A percentile compares a stretch with the other conserved stretches of the same genome.
phyloP scores from a whole-genome alignment of 2,888 invertebrate genomes.

The Zonitis immaculata region DNA sequence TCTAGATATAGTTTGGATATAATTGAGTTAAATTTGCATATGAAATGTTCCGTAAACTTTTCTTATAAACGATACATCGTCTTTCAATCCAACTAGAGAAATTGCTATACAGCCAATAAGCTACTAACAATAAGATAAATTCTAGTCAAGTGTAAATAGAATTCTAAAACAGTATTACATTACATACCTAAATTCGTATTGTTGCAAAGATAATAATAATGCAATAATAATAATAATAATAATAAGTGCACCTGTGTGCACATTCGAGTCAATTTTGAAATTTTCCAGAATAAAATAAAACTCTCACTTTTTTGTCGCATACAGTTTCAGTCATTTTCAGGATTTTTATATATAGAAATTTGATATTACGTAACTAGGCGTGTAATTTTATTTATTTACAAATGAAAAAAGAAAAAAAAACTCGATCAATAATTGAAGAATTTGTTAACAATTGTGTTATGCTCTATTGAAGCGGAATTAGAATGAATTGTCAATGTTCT shows the following conservation, averaged over 20 bases:
- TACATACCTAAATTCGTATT: not conserved
- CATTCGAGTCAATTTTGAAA: too few relatives aligned
- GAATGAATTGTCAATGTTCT: conserved; percentile 1
- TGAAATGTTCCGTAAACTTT: conserved; percentile 29
- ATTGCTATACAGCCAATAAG: conserved; percentile 23
- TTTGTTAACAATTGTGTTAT: not conserved
- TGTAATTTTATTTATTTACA: not conserved
- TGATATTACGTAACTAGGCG: not conserved
- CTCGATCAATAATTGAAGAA: not conserved
- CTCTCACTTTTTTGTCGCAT: not conserved
- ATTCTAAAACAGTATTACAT: not conserved
- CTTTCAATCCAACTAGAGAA: conserved; percentile 36
- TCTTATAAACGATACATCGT: conserved; percentile 34
- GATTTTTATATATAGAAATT: too few relatives aligned
- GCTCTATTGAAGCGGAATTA: not conserved
- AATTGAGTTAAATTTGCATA: conserved; percentile 13
- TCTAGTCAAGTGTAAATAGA: not conserved
- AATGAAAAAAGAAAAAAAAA: not conserved
- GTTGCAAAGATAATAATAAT: not conserved
- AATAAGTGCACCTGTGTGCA: too few relatives aligned
- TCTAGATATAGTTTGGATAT: too few relatives aligned
- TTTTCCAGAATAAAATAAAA: too few relatives aligned
- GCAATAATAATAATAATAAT: not conserved
- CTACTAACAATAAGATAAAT: conserved; percentile 15
- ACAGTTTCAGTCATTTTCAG: not conserved